Conservation (phyloP, 2,113 vertebrate genomes). For the Narcine bancroftii region DNA sequence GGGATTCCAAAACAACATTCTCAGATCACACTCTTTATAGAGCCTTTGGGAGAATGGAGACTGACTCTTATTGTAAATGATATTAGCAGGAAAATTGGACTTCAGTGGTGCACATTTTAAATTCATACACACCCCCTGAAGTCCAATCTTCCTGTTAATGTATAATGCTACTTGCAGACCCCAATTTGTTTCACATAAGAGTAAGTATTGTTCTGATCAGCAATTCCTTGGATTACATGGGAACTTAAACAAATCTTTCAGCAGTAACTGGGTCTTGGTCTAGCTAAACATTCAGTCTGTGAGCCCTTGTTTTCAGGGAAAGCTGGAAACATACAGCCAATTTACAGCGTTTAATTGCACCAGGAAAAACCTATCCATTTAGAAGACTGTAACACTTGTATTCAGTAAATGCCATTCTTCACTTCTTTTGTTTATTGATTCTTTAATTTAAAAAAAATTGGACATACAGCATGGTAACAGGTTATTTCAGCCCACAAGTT, state of each 20-base stretch:
- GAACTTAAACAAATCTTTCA: neutral
- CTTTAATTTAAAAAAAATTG: too few relatives aligned
- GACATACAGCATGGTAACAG: too few relatives aligned
- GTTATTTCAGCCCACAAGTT: too few relatives aligned
- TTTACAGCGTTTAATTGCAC: neutral
- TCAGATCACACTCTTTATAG: neutral
- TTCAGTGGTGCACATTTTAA: neutral
- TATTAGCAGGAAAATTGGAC: neutral
- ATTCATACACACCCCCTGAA: too few relatives aligned
- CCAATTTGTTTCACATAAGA: neutral
- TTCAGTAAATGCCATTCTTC: conserved; percentile 16
- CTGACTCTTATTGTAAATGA: neutral
- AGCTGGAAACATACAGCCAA: neutral
- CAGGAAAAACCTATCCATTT: neutral
- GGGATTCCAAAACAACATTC: neutral
- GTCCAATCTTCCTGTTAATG: too few relatives aligned
- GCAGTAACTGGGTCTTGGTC: neutral
- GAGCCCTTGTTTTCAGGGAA: conserved; percentile 8
- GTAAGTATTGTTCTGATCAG: neutral
- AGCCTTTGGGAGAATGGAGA: neutral
- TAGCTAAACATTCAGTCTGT: neutral
- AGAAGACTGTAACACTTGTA: neutral
- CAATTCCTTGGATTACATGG: neutral
- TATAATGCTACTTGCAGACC: neutral
- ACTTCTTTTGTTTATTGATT: neutral